Evolutionary conservation across 2,888 invertebrate genomes (phyloP), one percentile per base, ranked within the genome.

Genomic region (Ptychoptera albimana): DNA sequence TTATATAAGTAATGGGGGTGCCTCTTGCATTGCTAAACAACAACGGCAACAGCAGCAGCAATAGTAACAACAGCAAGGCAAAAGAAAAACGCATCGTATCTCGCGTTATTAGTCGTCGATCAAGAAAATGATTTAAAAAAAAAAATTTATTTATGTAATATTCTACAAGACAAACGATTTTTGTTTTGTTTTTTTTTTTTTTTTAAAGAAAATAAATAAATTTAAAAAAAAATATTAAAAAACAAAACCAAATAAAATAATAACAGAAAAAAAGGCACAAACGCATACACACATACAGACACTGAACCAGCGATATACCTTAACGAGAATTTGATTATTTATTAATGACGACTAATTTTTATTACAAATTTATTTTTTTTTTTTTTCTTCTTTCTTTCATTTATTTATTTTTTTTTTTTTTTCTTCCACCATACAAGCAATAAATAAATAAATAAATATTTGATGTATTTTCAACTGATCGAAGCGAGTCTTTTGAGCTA

Each of bases 311-410:
- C 30, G 13, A 41, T 30, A 31, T 32, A 34, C 50, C 53, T 54
- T 56, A 57, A 57, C 54, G 57, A 57, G 57, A 50, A 54, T 56
- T 57, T 55, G 55, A 56, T 57, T 57, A 55, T 56, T 56, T 55
- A 56, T 55, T 55, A 56, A 56, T 56, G 56, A 55, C 53, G 50
- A 52, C 50, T 52, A 32, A 42, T 39, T 39, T 45, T 36, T 45
- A 11, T 10, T 31, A 13, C 14, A 31, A 30, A 39, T 31, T 30
- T 31, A 12, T 13, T 4, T 32, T n/a, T 32, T 9, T 32, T 32
- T n/a, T 32, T 32, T 7, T 32, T 32, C 32, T 7, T 30, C 30
- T 30, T 30, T 30, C 30, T 30, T 30, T 9, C 9, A 8, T n/a
- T 32, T 9, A 7, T 32, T n/a, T 32, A 7, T 7, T 32, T 32